phyloP scores from a whole-genome alignment of 2,797 vertebrate genomes.

The Spheniscus humboldti region DNA sequence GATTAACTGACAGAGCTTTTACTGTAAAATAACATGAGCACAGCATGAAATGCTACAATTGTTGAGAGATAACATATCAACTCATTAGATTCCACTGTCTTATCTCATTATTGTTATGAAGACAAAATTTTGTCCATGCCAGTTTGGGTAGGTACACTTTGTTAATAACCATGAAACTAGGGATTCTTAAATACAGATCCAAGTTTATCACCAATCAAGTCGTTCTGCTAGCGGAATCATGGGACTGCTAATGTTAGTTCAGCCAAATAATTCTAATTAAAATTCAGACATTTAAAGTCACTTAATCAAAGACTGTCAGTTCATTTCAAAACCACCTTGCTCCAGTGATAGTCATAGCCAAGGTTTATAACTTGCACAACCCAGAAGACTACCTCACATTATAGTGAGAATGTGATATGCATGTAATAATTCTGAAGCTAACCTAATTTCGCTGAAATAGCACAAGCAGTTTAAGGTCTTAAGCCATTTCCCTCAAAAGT shows the following conservation, averaged over 20 bases:
- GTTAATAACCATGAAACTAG: neutral
- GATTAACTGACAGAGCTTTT: neutral
- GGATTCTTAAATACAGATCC: neutral
- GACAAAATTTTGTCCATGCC: neutral
- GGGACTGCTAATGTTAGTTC: constrained; percentile 23
- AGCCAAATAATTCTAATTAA: constrained; percentile 14
- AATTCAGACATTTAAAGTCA: constrained; percentile 31
- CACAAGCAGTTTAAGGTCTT: neutral
- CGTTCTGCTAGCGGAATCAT: neutral
- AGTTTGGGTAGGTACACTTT: neutral
- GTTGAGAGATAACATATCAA: neutral
- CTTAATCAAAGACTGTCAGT: neutral
- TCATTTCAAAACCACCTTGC: constrained; percentile 9
- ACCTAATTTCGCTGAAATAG: neutral
- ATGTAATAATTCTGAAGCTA: neutral
- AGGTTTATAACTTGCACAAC: neutral
- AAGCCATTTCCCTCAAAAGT: neutral
- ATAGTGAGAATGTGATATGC: accelerated
- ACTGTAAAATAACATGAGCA: neutral
- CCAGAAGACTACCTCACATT: neutral
- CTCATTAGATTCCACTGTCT: neutral
- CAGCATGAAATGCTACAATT: neutral
- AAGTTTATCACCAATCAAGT: constrained; percentile 16
- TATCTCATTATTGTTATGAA: neutral
- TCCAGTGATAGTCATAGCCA: neutral